Percentiles rank a stretch among this genome's conserved stretches.
Evolutionary conservation across 2,113 vertebrate genomes (phyloP).

Genomic region (Lanius ludovicianus): DNA sequence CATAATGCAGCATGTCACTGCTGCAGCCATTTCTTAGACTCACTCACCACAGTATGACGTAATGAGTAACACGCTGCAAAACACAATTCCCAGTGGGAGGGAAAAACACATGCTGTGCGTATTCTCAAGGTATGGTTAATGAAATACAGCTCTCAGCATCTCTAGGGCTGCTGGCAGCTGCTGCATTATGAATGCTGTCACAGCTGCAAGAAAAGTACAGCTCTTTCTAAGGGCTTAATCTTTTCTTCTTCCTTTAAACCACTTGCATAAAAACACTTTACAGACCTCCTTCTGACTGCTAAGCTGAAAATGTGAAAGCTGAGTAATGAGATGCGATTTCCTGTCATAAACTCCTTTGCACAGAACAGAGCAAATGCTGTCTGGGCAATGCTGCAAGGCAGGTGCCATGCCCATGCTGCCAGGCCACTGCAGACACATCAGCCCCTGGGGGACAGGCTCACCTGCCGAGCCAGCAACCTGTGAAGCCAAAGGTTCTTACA

Average conservation of each 20-base stretch:
- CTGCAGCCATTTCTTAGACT: slow-evolving; percentile 33
- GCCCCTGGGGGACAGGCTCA: background rate
- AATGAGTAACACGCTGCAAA: background rate
- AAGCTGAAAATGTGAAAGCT: background rate
- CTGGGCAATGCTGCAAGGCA: background rate
- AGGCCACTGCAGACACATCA: background rate
- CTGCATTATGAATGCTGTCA: background rate
- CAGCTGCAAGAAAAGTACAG: background rate
- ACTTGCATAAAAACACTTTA: background rate
- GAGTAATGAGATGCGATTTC: background rate
- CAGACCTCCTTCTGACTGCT: background rate
- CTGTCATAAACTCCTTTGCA: background rate
- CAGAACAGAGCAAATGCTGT: background rate
- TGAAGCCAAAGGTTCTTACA: background rate
- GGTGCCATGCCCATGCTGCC: background rate
- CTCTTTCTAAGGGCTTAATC: background rate
- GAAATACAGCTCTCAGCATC: slow-evolving; percentile 31
- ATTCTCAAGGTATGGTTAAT: slow-evolving; percentile 22
- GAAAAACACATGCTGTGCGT: background rate
- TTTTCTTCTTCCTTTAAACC: background rate
- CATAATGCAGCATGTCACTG: slow-evolving; percentile 10
- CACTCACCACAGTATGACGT: background rate
- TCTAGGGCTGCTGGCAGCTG: background rate
- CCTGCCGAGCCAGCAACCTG: background rate
- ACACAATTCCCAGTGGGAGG: background rate